Evolutionary conservation across 2,113 vertebrate genomes (phyloP).

Genomic region (Pedetes capensis): DNA sequence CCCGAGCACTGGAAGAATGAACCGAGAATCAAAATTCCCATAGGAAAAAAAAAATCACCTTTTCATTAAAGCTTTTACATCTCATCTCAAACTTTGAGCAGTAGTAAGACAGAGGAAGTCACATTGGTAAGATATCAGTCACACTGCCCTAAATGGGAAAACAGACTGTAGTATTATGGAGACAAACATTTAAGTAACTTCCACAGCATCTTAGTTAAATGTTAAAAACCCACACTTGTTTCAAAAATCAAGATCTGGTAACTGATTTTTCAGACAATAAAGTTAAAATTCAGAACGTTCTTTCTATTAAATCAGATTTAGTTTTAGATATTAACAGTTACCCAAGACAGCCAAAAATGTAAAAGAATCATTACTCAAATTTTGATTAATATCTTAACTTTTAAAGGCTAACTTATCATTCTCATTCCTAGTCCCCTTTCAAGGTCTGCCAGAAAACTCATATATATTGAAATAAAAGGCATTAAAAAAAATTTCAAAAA

Average conservation of each 20-base stretch:
- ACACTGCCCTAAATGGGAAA: not conserved
- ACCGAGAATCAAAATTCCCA: not conserved
- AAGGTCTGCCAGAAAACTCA: not conserved
- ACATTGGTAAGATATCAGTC: not conserved
- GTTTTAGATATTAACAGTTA: not conserved
- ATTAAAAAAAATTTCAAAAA: not conserved
- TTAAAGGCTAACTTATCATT: not conserved
- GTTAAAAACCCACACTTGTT: not conserved
- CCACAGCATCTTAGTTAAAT: not conserved
- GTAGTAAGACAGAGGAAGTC: not conserved
- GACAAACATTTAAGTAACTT: not conserved
- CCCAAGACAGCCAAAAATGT: not conserved
- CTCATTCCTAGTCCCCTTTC: not conserved
- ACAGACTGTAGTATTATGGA: not conserved
- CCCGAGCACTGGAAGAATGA: slow-evolving; percentile 84
- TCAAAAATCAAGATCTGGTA: not conserved
- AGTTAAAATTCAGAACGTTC: not conserved
- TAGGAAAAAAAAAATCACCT: not conserved
- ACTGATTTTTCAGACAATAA: not conserved
- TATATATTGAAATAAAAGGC: not conserved
- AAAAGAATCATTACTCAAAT: not conserved
- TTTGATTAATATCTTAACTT: not conserved
- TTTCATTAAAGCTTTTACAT: not conserved
- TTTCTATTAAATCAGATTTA: not conserved
- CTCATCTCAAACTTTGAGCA: not conserved